These are phyloP conservation scores for Steatocranus sp. DNA, from an alignment of 2,797 vertebrate genomes.

Conservation along the genomic window DNA sequence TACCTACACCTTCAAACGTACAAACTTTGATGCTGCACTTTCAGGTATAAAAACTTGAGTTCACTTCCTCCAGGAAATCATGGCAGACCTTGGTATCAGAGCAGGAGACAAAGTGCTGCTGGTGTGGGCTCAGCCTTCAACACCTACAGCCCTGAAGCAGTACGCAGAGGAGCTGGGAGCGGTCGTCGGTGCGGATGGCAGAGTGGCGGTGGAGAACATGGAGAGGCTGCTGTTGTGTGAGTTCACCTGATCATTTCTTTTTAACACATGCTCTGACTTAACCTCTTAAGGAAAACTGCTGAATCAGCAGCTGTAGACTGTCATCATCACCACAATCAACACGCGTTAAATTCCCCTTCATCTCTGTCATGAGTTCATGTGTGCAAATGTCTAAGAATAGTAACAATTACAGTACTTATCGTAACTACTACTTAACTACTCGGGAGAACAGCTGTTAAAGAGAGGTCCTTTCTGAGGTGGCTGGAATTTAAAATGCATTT, in stretches of 20 bases:
- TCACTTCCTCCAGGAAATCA: slow-evolving; percentile 37
- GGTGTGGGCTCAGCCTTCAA: slow-evolving; percentile 79
- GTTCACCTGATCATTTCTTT: not conserved
- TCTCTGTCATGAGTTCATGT: not conserved
- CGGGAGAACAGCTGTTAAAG: not conserved
- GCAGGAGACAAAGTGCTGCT: slow-evolving; percentile 80
- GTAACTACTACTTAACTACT: not conserved
- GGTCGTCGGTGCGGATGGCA: slow-evolving; percentile 68
- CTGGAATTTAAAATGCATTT: not conserved
- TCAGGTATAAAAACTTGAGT: not conserved
- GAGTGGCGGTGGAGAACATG: slow-evolving; percentile 83
- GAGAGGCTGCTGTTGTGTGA: slow-evolving; percentile 82
- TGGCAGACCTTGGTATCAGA: slow-evolving; percentile 79
- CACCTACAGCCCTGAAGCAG: slow-evolving; percentile 65
- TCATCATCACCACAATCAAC: not conserved
- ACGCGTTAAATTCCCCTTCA: accelerated
- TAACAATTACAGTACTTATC: not conserved
- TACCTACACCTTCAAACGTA: not conserved
- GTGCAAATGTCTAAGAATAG: not conserved
- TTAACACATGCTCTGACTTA: not conserved
- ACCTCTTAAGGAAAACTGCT: not conserved
- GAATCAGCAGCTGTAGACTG: not conserved
- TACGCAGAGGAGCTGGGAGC: slow-evolving; percentile 70
- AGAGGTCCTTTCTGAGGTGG: not conserved
- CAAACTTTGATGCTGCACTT: accelerated